Evolutionary conservation across 1,140 invertebrate genomes (phyloP).

Genomic region (Atopsyche davidsoni): DNA sequence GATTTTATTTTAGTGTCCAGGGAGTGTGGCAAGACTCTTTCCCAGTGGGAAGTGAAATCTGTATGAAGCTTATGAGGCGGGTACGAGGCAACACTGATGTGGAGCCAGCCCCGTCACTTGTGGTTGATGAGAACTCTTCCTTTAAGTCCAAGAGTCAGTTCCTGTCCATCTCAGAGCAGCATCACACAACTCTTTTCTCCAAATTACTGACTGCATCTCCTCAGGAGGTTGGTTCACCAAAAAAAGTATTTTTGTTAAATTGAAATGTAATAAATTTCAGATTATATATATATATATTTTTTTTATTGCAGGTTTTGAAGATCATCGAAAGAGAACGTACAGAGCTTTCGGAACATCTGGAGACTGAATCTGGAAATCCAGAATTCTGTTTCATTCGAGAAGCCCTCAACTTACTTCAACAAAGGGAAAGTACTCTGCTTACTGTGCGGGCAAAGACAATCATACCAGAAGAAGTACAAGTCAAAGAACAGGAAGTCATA

Average conservation of each 20-base stretch:
- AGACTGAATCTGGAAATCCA: conserved; percentile 61
- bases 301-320: conserved; percentile 44
- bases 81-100: conserved; percentile 71
- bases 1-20: conserved; percentile 35
- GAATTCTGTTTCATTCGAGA: conserved; percentile 82
- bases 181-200: conserved; percentile 50
- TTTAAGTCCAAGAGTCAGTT: conserved; percentile 31
- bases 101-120: conserved; percentile 50
- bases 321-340: conserved; percentile 68
- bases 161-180: conserved; percentile 46
- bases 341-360: conserved; percentile 60
- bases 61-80: conserved; percentile 81
- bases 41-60: conserved; percentile 66
- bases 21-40: conserved; percentile 31
- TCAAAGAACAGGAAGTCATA: conserved; percentile 32
- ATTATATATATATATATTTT: conserved; percentile 2
- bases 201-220: conserved; percentile 70
- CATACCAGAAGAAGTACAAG: conserved; percentile 34
- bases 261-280: not conserved
- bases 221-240: conserved; percentile 36
- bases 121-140: conserved; percentile 34
- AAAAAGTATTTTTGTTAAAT: conserved; percentile 30
- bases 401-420: conserved; percentile 60
- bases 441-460: conserved; percentile 34
- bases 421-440: conserved; percentile 34